Evolutionary conservation across 2,797 vertebrate genomes (phyloP).

Genomic region (Sebastes umbrosus): DNA sequence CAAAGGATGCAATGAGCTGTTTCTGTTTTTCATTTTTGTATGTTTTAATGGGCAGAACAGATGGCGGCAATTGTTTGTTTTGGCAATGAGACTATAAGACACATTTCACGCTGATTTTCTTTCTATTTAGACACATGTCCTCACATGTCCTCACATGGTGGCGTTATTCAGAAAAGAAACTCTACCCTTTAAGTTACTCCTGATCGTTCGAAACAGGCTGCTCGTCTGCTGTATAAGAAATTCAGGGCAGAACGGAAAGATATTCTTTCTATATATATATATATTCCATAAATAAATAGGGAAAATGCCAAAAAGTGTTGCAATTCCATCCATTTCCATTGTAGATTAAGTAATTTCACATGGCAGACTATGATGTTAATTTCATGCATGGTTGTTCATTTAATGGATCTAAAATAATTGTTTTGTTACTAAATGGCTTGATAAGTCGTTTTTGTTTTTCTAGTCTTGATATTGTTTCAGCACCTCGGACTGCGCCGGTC

Average conservation of each 20-base stretch:
- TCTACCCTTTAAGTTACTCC: not conserved
- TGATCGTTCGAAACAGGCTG: not conserved
- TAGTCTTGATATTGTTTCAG: conserved; percentile 40
- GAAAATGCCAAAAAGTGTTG: not conserved
- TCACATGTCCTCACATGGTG: not conserved
- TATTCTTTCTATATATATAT: not conserved
- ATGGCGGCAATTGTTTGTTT: not conserved
- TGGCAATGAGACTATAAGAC: not conserved
- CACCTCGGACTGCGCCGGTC: conserved; percentile 54
- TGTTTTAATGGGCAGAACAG: not conserved
- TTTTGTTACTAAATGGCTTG: not conserved
- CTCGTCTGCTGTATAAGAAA: not conserved
- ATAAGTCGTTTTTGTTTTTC: not conserved
- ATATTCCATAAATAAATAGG: not conserved
- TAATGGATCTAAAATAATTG: not conserved
- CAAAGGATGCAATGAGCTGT: not conserved
- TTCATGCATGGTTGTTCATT: not conserved
- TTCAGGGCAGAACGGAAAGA: not conserved
- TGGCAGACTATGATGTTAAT: not conserved
- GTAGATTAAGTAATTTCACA: not conserved
- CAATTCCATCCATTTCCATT: not conserved
- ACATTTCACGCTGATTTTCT: not conserved
- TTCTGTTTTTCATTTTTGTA: not conserved
- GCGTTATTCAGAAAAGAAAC: not conserved
- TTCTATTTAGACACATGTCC: not conserved